A percentile compares a stretch with the other conserved stretches of the same genome.
phyloP scores from a whole-genome alignment of 1,140 invertebrate species.

The Leptinotarsa texana region DNA sequence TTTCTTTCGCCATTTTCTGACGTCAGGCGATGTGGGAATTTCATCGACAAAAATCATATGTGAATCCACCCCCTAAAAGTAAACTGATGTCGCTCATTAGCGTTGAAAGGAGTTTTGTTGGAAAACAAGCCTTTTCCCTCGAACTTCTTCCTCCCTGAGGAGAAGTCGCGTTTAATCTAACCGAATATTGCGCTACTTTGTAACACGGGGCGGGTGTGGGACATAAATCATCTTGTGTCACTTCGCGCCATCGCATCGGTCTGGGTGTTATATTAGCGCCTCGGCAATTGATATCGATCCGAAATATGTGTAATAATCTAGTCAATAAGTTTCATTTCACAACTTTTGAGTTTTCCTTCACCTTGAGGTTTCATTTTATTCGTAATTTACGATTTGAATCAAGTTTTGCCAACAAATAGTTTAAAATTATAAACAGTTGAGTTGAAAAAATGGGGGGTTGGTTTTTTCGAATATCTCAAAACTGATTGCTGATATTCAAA shows the following conservation, averaged over 20 bases:
- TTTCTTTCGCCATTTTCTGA: background rate
- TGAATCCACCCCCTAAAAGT: conserved; percentile 4
- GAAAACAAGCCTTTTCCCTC: conserved; percentile 2
- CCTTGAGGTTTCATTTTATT: too few relatives aligned
- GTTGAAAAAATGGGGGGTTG: too few relatives aligned
- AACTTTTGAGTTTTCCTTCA: too few relatives aligned
- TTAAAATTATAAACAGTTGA: too few relatives aligned
- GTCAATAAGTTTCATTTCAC: too few relatives aligned
- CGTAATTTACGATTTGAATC: too few relatives aligned
- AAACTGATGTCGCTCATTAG: background rate
- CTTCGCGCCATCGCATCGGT: conserved; percentile 1
- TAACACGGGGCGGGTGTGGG: background rate
- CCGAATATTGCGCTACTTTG: background rate
- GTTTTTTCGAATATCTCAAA: too few relatives aligned
- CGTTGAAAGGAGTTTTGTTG: conserved; percentile 8
- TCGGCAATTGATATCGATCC: conserved; percentile 5
- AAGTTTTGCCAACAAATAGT: too few relatives aligned
- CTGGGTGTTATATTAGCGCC: conserved; percentile 5
- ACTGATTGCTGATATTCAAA: too few relatives aligned
- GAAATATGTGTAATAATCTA: background rate
- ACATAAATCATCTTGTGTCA: conserved; percentile 8
- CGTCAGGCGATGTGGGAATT: background rate
- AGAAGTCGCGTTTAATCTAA: background rate
- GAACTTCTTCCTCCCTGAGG: background rate
- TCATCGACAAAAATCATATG: background rate